Evolutionary conservation across 2,888 invertebrate genomes (phyloP).

Genomic region (Andrena fulva): DNA sequence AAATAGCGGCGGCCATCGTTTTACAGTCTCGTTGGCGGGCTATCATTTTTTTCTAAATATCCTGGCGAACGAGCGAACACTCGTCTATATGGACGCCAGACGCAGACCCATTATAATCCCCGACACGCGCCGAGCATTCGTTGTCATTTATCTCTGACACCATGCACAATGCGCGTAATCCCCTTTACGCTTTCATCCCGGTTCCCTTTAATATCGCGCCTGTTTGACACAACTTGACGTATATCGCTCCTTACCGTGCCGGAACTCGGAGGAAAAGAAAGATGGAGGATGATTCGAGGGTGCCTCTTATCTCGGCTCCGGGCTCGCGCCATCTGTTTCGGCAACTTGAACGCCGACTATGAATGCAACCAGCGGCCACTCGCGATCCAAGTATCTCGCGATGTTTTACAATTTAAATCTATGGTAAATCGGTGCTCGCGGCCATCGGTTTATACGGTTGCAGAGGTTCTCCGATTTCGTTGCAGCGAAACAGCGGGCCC

Average conservation of each 20-base stretch:
- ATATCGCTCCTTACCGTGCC: conserved; percentile 30
- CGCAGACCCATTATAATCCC: conserved; percentile 64
- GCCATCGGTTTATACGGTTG: background rate
- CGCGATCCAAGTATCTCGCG: background rate
- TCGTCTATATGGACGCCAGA: conserved; percentile 59
- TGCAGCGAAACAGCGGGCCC: background rate
- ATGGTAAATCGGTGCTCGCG: conserved; percentile 15
- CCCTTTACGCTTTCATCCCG: conserved; percentile 67
- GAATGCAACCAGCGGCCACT: background rate
- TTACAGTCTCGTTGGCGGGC: background rate
- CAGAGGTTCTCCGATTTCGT: background rate
- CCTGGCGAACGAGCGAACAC: conserved; percentile 12
- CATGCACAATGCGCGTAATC: conserved; percentile 71
- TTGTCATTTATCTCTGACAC: conserved; percentile 73
- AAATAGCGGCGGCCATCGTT: conserved; percentile 7
- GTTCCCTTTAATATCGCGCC: conserved; percentile 63
- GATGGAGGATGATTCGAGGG: background rate
- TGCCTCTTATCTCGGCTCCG: background rate
- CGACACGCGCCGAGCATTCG: conserved; percentile 69
- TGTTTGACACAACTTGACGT: conserved; percentile 64
- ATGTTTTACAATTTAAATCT: conserved; percentile 22
- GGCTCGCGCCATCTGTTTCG: no score
- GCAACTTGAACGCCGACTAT: background rate
- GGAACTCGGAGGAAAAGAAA: background rate
- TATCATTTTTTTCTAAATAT: conserved; percentile 45